Evolutionary conservation across 2,113 vertebrate species (phyloP), one percentile per base, ranked within the genome.

Genomic region (Geococcyx californianus): DNA sequence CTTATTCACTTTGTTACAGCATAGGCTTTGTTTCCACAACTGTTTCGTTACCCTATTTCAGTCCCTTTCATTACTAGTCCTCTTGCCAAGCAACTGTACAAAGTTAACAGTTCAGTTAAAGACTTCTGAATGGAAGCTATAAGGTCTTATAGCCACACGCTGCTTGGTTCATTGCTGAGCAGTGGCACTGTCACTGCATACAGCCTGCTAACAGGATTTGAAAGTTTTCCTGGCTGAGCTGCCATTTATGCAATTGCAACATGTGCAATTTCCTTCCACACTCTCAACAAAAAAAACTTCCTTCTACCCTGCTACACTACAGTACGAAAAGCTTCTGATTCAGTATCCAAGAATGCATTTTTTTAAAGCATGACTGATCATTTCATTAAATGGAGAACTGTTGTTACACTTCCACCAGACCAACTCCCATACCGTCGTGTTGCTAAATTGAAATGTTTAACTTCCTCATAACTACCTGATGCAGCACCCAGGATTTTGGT

Each of bases 371-470:
- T 13, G 40, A 72, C 0, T 54, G 44, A 52, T 63, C 16, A 40
- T 63, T 72, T 84, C 19, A 67, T 63, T 78, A 44, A 64, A 84
- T 40, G 42, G 54, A 84, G 75, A 67, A 40, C 29, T 1, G 31
- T 10, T 1, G 17, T 38, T 58, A 10, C 3, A 5, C 24, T 84
- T 87, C 25, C 7, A 13, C 15, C 11, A 26, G n/a, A 84, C 11
- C 13, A 81, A 51, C 5, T 21, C 40, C n/a, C n/a, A 8, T 4
- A 79, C 6, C n/a, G 38, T 16, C 40, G 13, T 0, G 0, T 8
- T 31, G 29, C n/a, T 64, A 82, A 66, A 78, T 52, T 5, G 0
- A 0, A 56, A 63, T 2, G 7, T 24, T 54, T 49, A 19, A 52
- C 26, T 34, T 64, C 26, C 28, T 79, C 34, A 4, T 36, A 60